Evolutionary conservation across 2,888 invertebrate species (phyloP).

Genomic region (Orthosia gracilis): DNA sequence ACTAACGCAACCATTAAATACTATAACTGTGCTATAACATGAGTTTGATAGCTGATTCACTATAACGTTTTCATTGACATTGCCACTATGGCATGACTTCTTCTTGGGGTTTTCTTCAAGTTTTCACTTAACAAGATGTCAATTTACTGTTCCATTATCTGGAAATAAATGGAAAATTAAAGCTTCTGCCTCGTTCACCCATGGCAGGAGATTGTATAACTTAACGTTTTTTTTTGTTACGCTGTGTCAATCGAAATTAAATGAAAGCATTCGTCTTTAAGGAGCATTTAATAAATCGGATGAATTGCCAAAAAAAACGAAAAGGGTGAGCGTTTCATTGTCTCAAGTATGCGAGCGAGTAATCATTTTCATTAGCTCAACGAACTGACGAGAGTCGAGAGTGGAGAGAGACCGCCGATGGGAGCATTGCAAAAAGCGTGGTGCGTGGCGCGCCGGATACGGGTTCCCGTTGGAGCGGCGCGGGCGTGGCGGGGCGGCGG

Average conservation of each 20-base stretch:
- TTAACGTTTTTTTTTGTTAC: neutral
- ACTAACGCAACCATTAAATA: neutral
- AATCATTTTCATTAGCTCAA: slow-evolving; percentile 86
- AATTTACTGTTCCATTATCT: neutral
- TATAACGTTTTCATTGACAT: neutral
- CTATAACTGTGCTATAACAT: neutral
- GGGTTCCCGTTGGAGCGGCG: slow-evolving; percentile 82
- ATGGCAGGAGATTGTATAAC: neutral
- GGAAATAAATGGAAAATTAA: neutral
- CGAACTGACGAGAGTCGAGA: slow-evolving; percentile 79
- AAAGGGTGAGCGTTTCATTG: slow-evolving; percentile 70
- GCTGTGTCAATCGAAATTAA: slow-evolving; percentile 1
- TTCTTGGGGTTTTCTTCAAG: neutral
- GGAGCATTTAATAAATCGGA: slow-evolving; percentile 27
- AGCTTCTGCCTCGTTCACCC: neutral
- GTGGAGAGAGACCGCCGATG: slow-evolving; percentile 67
- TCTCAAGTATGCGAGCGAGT: slow-evolving; percentile 85
- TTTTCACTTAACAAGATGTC: neutral
- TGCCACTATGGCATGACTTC: neutral
- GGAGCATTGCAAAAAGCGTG: slow-evolving; percentile 82
- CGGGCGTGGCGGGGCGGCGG: slow-evolving; percentile 62
- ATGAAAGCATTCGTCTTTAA: neutral
- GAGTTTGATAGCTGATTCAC: neutral
- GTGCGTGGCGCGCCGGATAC: slow-evolving; percentile 83
- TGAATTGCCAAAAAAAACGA: slow-evolving; percentile 33